Evolutionary conservation across 2,113 vertebrate genomes (phyloP).

Genomic region (Nannospalax galili): DNA sequence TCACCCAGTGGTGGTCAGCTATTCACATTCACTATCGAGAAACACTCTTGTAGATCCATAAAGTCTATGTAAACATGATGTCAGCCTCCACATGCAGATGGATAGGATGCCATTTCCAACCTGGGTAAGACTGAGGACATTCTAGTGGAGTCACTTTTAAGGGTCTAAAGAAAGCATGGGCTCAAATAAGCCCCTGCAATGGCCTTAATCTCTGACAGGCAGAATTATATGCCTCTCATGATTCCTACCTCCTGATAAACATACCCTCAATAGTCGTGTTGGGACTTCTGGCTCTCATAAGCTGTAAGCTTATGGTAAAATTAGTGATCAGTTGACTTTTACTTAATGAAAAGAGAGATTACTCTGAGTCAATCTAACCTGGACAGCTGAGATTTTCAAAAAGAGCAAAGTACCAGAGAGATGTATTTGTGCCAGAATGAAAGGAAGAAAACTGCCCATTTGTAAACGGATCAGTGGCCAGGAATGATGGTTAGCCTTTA

Average conservation of each 20-base stretch:
- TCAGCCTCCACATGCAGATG: not conserved
- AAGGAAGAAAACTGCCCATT: not conserved
- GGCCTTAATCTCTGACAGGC: not conserved
- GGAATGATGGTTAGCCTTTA: not conserved
- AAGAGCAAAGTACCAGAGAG: not conserved
- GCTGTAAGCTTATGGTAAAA: not conserved
- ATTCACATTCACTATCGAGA: too few relatives aligned
- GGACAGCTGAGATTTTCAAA: not conserved
- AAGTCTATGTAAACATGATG: not conserved
- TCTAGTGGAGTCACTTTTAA: not conserved
- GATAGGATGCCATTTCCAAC: not conserved
- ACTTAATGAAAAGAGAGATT: not conserved
- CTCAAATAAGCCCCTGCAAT: fast-evolving
- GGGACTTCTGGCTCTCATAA: too few relatives aligned
- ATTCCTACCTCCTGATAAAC: not conserved
- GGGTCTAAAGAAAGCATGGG: not conserved
- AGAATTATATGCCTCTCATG: not conserved
- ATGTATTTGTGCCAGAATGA: not conserved
- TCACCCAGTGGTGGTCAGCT: not conserved
- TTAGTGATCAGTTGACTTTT: not conserved
- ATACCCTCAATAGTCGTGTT: not conserved
- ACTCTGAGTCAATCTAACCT: not conserved
- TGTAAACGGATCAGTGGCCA: not conserved
- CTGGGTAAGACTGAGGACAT: not conserved
- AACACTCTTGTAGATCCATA: not conserved